phyloP scores from a whole-genome alignment of 1,140 invertebrate species.

The Platyscapa corneri region DNA sequence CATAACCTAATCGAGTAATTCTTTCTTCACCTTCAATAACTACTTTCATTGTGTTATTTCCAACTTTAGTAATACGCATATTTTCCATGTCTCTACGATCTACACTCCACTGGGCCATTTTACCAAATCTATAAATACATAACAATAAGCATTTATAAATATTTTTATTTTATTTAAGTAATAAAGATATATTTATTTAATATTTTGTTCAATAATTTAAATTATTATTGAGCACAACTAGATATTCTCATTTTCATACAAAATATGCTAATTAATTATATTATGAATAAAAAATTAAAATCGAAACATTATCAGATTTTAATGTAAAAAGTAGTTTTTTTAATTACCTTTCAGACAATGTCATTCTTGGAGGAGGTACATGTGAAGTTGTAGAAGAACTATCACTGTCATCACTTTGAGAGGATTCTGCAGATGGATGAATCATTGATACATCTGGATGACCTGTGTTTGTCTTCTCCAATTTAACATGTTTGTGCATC shows the following conservation, averaged over 20 bases:
- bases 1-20: conserved; percentile 70
- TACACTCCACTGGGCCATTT: conserved; percentile 91
- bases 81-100: conserved; percentile 87
- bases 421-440: conserved; percentile 69
- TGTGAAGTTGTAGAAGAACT: conserved; percentile 73
- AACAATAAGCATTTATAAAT: background rate
- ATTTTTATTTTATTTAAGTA: no score
- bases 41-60: conserved; percentile 82
- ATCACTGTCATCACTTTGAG: conserved; percentile 71
- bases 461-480: conserved; percentile 69
- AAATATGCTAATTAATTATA: no score
- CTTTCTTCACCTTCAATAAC: conserved; percentile 80
- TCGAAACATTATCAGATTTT: background rate
- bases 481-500: conserved; percentile 72
- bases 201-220: no score
- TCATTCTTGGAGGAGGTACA: conserved; percentile 73
- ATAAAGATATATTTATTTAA: no score
- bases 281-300: background rate
- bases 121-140: conserved; percentile 80
- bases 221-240: no score
- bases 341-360: conserved; percentile 74
- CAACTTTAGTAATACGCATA: conserved; percentile 87
- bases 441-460: conserved; percentile 65
- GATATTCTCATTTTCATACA: no score
- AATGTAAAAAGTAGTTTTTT: background rate